Evolutionary conservation across 2,888 invertebrate species (phyloP).

Genomic region (Ormyrus thymus): DNA sequence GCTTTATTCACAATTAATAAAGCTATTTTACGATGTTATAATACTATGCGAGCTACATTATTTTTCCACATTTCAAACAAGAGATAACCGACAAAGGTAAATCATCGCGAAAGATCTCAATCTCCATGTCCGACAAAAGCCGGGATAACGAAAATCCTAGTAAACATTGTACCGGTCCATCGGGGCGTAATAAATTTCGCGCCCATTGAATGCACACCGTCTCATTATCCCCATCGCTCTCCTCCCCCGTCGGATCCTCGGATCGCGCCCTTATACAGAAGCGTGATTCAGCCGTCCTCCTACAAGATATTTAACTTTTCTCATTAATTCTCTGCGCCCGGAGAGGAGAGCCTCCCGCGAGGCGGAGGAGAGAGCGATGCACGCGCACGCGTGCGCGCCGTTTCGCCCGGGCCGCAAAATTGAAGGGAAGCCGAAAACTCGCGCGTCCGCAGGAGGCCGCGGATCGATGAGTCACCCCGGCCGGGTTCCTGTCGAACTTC

Average conservation of each 20-base stretch:
- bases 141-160: no score
- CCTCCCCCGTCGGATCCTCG: background rate
- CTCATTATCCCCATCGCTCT: background rate
- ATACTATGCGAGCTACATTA: no score
- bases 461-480: slow-evolving; percentile 23
- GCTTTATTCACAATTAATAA: no score
- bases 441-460: slow-evolving; percentile 6
- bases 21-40: no score
- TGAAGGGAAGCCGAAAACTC: slow-evolving; percentile 17
- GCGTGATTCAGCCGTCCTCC: slow-evolving; percentile 29
- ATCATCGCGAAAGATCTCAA: no score
- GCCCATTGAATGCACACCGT: background rate
- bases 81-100: no score
- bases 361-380: no score
- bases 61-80: no score
- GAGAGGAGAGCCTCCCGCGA: no score
- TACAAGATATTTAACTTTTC: slow-evolving; percentile 47
- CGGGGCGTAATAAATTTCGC: slow-evolving; percentile 12
- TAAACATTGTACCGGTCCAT: no score
- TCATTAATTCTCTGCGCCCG: slow-evolving; percentile 40
- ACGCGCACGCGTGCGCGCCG: no score
- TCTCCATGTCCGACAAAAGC: no score
- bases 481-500: background rate
- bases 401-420: background rate
- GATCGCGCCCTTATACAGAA: background rate